These are phyloP conservation scores for Poeciliopsis turrubarensis DNA, from an alignment of 2,113 vertebrate species.

Conservation along the genomic window DNA sequence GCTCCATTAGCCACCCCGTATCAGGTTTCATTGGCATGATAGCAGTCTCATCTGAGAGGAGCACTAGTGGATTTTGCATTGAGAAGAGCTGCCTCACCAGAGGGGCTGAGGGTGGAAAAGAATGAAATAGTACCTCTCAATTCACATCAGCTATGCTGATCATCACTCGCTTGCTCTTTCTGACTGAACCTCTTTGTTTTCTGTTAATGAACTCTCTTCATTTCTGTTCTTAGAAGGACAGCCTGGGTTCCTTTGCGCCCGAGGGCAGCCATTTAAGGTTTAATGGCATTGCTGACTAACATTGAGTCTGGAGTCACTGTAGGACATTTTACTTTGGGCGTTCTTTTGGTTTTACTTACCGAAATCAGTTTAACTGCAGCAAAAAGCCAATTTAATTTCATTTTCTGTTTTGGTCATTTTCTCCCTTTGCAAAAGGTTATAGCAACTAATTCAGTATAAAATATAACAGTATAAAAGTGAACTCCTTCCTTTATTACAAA, in stretches of 20 bases:
- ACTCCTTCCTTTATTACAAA: background rate
- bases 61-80: slow-evolving; percentile 70
- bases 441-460: background rate
- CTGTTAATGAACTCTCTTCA: slow-evolving; percentile 81
- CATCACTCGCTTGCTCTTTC: slow-evolving; percentile 57
- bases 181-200: slow-evolving; percentile 81
- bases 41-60: slow-evolving; percentile 74
- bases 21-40: slow-evolving; percentile 81
- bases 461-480: background rate
- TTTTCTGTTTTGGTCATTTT: background rate
- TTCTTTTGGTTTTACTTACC: background rate
- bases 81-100: slow-evolving; percentile 57
- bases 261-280: slow-evolving; percentile 73
- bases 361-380: background rate
- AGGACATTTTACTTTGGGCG: slow-evolving; percentile 48
- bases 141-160: slow-evolving; percentile 60
- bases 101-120: slow-evolving; percentile 20
- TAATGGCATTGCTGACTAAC: slow-evolving; percentile 81
- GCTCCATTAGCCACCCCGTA: slow-evolving; percentile 81
- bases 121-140: slow-evolving; percentile 44
- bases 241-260: slow-evolving; percentile 67
- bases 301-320: slow-evolving; percentile 63
- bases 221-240: slow-evolving; percentile 79
- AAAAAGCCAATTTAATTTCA: background rate
- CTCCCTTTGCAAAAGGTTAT: background rate